Conservation (phyloP, 2,888 invertebrate genomes). For the Nomada ruficornis region DNA sequence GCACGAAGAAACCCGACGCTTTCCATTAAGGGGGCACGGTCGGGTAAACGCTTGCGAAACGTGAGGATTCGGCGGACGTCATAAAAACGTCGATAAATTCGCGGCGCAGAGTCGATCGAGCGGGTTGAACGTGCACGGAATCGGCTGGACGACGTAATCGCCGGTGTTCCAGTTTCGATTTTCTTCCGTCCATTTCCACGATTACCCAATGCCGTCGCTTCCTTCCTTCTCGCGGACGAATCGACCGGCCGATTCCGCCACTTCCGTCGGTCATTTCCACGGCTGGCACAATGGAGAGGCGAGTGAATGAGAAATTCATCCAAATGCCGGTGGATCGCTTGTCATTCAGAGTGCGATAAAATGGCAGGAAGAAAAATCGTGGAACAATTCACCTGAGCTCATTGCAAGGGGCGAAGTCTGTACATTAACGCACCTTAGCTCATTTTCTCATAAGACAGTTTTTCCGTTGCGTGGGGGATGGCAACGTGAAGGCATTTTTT, state of each 20-base stretch:
- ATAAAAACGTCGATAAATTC: conserved; percentile 31
- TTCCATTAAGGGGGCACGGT: conserved; percentile 39
- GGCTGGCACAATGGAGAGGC: not conserved
- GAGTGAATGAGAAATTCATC: conserved; percentile 10
- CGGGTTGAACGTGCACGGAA: conserved; percentile 17
- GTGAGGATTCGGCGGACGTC: conserved; percentile 10
- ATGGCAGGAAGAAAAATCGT: too few relatives aligned
- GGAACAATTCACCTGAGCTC: too few relatives aligned
- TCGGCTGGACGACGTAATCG: not conserved
- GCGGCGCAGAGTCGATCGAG: not conserved
- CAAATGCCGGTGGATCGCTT: too few relatives aligned
- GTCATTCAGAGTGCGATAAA: too few relatives aligned
- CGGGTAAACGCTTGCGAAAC: conserved; percentile 23
- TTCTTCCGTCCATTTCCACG: conserved; percentile 23
- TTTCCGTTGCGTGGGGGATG: too few relatives aligned
- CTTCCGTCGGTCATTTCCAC: conserved; percentile 24
- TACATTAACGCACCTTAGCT: too few relatives aligned
- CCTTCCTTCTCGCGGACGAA: conserved; percentile 3
- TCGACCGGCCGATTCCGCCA: conserved; percentile 17
- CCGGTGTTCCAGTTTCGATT: conserved; percentile 16
- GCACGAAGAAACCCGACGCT: conserved; percentile 10
- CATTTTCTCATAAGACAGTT: too few relatives aligned
- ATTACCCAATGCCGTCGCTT: conserved; percentile 14
- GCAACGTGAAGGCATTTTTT: too few relatives aligned
- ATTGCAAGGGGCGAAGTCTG: too few relatives aligned